Evolutionary conservation across 2,113 vertebrate species (phyloP), one percentile per base, ranked within the genome.

Genomic region (Semnornis frantzii): DNA sequence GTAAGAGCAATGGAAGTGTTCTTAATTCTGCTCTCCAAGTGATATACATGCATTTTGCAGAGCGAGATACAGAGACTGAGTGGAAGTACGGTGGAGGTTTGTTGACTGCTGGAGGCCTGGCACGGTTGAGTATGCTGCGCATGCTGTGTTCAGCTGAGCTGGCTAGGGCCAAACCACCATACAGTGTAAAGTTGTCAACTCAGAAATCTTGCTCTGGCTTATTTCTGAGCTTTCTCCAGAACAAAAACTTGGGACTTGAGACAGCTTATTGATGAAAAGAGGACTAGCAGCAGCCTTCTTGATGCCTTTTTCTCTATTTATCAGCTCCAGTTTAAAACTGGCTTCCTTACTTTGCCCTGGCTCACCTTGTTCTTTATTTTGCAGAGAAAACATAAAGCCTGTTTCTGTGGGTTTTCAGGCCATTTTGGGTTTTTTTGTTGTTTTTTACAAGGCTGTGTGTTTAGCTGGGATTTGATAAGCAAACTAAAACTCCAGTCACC

Each of bases 11-110:
- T 60, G 65, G 90, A 94, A 95, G 60, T 75, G 10, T 87, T 97
- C 65, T 87, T 84, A 72, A 78, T 94, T 97, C 72, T 92, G 48
- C 60, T 93, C 44, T 94, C 66, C 44, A 73, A 70, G 76, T 76
- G 87, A 14, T 82, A 46, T 6, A 42, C 21, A 30, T 24, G 2
- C 1, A 23, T 42, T 60, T 94, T 71, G 96, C 84, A 84, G 82
- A 94, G 85, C 42, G 79, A 94, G 82, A 96, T 75, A 48, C 20
- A 88, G 58, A 88, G 66, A 9, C 50, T 15, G 68, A 92, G 30
- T 42, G 82, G 74, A 55, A 4, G 8, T 25, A 13, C 2, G 9
- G 3, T 64, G 27, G n/a, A 91, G 63, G n/a, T 39, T 85, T 58
- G 15, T 81, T 6, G 12, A 52, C 50, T 52, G 50, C 50, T 52